Base-by-base conservation (phyloP, 2,113 vertebrate species). In the Micronycteris hirsuta region DNA sequence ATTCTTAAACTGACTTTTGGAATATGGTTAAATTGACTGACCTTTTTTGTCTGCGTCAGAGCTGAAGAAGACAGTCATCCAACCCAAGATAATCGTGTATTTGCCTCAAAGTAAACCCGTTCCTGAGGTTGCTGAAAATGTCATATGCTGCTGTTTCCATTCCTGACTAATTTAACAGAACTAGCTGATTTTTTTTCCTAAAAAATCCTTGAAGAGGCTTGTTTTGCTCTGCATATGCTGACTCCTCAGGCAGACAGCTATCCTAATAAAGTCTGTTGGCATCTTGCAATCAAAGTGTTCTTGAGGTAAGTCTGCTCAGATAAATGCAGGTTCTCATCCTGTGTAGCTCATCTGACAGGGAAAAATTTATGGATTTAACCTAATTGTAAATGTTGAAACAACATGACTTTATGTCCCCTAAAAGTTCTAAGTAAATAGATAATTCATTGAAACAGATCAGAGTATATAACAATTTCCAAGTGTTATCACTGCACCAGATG, bases 401-500 rank as follows among this genome's bases (percentile, higher is more conserved):
- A 70, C 19, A 47, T 87, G 36, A 87, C 90, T 89, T 88, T 67
- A 61, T 6, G n/a, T 43, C 12, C 52, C 9, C 19, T 54, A 78
- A 65, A 68, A 54, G 17, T 90, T 93, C 65, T 94, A 26, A 90
- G 43, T 74, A 88, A 87, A 85, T 67, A 94, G 41, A 70, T 68
- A 92, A 92, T 49, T 80, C 61, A 89, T 1, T 52, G 63, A 97
- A 92, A 83, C 16, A 52, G 74, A 41, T 91, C 83, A 84, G 47
- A 86, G 12, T 61, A 47, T 47, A 73, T 36, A 93, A 94, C 54
- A 91, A 89, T 92, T 86, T 93, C 14, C 65, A 94, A 90, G 28
- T 9, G 8, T 52, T 78, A 49, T 14, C 14, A 63, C 43, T 91
- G 22, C 36, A 43, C 89, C 17, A 47, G 56, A 91, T 58, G n/a